Conservation (phyloP, 2,113 vertebrate species). For the Halichoeres trimaculatus region DNA sequence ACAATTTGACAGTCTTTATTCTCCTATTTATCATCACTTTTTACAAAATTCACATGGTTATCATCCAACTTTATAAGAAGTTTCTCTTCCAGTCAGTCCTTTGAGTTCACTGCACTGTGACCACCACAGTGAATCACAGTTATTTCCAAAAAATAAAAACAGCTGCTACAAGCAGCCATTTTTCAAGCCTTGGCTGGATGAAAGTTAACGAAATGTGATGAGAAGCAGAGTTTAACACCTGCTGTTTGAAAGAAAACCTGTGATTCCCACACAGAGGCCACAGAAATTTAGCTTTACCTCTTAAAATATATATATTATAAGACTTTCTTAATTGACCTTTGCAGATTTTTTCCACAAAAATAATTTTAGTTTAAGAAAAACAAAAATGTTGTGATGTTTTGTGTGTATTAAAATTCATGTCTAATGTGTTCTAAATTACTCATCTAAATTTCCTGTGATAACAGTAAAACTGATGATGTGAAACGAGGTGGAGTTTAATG, state of each 20-base stretch:
- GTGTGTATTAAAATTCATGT: neutral
- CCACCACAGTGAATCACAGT: constrained; percentile 15
- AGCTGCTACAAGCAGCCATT: constrained; percentile 3
- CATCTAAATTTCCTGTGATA: neutral
- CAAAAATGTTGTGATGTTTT: neutral
- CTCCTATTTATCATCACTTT: constrained; percentile 63
- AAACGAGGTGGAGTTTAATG: neutral
- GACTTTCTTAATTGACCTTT: constrained; percentile 4
- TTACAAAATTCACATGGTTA: constrained; percentile 74
- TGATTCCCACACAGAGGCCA: constrained; percentile 6
- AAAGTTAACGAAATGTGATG: constrained; percentile 36
- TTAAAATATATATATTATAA: constrained; percentile 3
- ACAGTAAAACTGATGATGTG: neutral
- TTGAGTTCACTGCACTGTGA: neutral
- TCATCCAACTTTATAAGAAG: constrained; percentile 1
- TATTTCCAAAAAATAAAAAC: neutral
- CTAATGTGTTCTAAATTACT: neutral
- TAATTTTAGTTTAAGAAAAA: neutral
- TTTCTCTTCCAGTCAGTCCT: constrained; percentile 37
- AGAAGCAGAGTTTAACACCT: constrained; percentile 10
- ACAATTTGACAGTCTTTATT: constrained; percentile 67
- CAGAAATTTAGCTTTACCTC: constrained; percentile 1
- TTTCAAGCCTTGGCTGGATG: constrained; percentile 17
- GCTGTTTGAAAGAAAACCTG: neutral
- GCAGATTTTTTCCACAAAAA: neutral